Percentiles rank a stretch among this genome's conserved stretches.
Conservation (phyloP, 2,797 vertebrate species). For the Falco naumanni region DNA sequence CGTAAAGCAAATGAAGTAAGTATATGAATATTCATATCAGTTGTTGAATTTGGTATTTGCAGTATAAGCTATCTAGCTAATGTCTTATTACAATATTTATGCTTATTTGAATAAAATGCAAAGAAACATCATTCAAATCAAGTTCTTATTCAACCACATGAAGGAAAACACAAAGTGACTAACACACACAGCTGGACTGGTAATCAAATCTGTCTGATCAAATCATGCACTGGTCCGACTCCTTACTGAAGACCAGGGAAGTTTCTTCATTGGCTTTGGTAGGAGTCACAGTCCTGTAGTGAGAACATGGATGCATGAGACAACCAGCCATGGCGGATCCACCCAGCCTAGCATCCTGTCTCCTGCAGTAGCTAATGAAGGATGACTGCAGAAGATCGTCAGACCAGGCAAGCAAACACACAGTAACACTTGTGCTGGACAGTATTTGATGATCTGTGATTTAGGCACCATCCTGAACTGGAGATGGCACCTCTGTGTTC, state of each 20-base stretch:
- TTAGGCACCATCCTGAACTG: not conserved
- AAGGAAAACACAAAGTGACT: not conserved
- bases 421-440: not conserved
- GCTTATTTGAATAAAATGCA: conserved; percentile 6
- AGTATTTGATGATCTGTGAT: not conserved
- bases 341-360: not conserved
- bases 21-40: conserved; percentile 29
- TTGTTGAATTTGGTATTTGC: not conserved
- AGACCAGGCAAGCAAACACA: not conserved
- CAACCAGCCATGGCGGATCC: not conserved
- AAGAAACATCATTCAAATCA: conserved; percentile 1
- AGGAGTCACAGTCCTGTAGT: not conserved
- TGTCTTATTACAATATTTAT: not conserved
- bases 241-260: not conserved
- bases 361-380: not conserved
- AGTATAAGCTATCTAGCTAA: not conserved
- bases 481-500: not conserved
- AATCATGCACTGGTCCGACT: not conserved
- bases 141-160: not conserved
- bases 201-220: not conserved
- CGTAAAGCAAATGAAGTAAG: conserved; percentile 84
- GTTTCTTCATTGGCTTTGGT: not conserved
- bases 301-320: not conserved
- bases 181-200: not conserved
- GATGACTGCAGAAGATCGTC: not conserved